Evolutionary conservation across 1,140 invertebrate genomes (phyloP).

Genomic region (Notospermus geniculatus): DNA sequence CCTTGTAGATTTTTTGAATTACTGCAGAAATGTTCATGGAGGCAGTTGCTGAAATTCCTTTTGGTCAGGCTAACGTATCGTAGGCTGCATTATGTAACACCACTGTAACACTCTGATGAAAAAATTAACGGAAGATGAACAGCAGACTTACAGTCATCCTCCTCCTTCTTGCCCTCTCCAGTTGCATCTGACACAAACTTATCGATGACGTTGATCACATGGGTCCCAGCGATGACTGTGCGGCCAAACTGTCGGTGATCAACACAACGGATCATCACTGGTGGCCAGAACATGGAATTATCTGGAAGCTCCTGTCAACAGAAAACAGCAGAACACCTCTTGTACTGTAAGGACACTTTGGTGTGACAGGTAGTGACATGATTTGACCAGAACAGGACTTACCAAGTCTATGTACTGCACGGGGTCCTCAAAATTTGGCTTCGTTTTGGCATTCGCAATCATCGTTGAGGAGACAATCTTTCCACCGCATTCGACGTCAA

Average conservation of each 20-base stretch:
- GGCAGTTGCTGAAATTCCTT: no score
- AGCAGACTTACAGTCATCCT: no score
- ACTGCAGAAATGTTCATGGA: no score
- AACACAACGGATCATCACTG: slow-evolving; percentile 75
- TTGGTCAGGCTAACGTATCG: no score
- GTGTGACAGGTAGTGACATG: no score
- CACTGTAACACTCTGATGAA: no score
- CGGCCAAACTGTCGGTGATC: slow-evolving; percentile 81
- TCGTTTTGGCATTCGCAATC: slow-evolving; percentile 75
- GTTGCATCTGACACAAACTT: neutral
- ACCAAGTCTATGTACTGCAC: slow-evolving; percentile 76
- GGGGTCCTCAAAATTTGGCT: slow-evolving; percentile 77
- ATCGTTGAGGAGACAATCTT: slow-evolving; percentile 76
- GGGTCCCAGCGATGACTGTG: slow-evolving; percentile 77
- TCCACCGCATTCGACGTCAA: slow-evolving; percentile 83
- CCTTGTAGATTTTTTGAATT: no score
- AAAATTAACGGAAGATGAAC: no score
- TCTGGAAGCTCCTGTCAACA: slow-evolving; percentile 64
- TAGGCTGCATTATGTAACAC: no score
- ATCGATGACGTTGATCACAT: slow-evolving; percentile 62
- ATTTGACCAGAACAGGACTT: slow-evolving; percentile 27
- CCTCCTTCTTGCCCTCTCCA: no score
- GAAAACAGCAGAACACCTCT: neutral
- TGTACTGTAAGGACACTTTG: no score
- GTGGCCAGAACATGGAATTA: slow-evolving; percentile 76